Percentiles rank a stretch among this genome's conserved stretches.
phyloP scores from a whole-genome alignment of 1,140 invertebrate species.

The Pteromalus puparum region DNA sequence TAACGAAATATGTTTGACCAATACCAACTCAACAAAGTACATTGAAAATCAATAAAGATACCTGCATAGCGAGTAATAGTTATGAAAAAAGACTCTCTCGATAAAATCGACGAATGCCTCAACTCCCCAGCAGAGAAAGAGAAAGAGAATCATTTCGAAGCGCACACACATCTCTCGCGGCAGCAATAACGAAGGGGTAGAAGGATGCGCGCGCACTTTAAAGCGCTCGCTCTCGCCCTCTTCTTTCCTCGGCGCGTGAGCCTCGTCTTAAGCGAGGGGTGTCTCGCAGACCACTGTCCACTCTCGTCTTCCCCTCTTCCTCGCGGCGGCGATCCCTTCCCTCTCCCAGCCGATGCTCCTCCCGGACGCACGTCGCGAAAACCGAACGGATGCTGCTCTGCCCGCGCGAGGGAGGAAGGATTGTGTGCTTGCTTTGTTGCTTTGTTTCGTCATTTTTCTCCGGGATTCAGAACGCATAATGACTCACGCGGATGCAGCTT shows the following conservation, averaged over 20 bases:
- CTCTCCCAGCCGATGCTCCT: neutral
- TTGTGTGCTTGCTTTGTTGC: neutral
- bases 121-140: no score
- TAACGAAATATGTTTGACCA: no score
- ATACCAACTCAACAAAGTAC: no score
- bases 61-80: no score
- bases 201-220: conserved; percentile 60
- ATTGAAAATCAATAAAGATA: no score
- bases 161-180: neutral
- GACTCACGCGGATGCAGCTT: no score
- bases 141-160: no score
- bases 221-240: conserved; percentile 22
- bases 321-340: no score
- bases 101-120: no score
- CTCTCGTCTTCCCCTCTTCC: conserved; percentile 47
- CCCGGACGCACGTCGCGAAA: neutral
- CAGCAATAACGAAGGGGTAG: conserved; percentile 53
- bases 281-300: conserved; percentile 64
- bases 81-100: no score
- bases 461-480: neutral
- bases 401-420: neutral
- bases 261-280: conserved; percentile 29
- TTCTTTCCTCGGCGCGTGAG: neutral
- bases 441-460: conserved; percentile 24
- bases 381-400: neutral